phyloP scores from a whole-genome alignment of 2,888 invertebrate species.

The Yponomeuta evonymella region DNA sequence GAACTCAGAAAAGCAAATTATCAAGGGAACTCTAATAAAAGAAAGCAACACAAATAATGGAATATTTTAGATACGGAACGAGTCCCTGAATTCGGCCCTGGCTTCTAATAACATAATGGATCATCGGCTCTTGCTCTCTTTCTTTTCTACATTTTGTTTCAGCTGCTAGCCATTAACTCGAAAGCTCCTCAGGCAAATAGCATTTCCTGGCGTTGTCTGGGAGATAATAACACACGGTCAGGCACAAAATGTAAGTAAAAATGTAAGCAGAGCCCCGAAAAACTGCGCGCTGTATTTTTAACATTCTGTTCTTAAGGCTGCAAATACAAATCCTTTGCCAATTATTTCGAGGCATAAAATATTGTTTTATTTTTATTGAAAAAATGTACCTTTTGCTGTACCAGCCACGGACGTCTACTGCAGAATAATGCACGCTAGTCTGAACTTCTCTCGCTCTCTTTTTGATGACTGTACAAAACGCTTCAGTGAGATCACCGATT shows the following conservation, averaged over 20 bases:
- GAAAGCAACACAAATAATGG: no score
- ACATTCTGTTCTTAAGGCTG: not conserved
- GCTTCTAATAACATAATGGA: not conserved
- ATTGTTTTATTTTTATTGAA: no score
- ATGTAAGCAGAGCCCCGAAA: not conserved
- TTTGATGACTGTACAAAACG: no score
- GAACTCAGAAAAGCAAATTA: no score
- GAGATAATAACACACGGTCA: not conserved
- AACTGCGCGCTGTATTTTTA: not conserved
- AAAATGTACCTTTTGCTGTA: no score
- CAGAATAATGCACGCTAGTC: no score
- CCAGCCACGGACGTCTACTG: no score
- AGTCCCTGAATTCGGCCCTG: not conserved
- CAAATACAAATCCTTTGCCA: no score
- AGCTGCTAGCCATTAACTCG: not conserved
- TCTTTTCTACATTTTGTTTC: not conserved
- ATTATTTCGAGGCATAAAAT: no score
- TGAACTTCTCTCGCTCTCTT: no score
- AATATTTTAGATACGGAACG: not conserved
- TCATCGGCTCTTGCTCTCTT: not conserved
- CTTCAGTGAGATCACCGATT: no score
- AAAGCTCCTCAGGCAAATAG: not conserved
- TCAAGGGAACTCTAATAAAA: no score
- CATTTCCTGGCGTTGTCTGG: not conserved
- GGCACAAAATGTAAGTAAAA: not conserved